These are phyloP conservation scores for Aphelenchoides besseyi DNA, from an alignment of 1,140 invertebrate species.

Conservation along the genomic window DNA sequence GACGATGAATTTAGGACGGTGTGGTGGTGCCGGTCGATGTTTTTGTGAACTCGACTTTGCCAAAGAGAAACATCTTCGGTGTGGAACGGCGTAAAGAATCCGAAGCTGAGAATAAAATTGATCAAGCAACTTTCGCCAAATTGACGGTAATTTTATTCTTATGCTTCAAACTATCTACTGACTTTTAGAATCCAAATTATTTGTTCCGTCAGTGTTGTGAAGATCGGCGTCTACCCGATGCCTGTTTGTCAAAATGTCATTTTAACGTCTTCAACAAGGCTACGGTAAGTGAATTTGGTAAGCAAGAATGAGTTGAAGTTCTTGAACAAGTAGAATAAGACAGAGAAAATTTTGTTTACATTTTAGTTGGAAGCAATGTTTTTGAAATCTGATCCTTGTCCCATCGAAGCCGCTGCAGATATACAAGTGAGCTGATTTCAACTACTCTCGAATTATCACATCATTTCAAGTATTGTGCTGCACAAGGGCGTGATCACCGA, in stretches of 20 bases:
- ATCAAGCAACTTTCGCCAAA: constrained; percentile 33
- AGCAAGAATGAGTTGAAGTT: too few relatives aligned
- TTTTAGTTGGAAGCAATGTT: constrained; percentile 49
- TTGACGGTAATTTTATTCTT: constrained; percentile 32
- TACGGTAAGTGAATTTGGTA: constrained; percentile 37
- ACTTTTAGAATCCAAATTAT: constrained; percentile 44
- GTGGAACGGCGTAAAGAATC: constrained; percentile 40
- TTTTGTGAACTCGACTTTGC: constrained; percentile 34
- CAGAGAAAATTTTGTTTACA: not conserved
- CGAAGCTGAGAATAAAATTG: constrained; percentile 34
- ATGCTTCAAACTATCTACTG: not conserved
- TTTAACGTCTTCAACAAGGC: constrained; percentile 58
- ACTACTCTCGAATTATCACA: not conserved
- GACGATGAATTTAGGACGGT: constrained; percentile 36
- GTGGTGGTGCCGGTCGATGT: constrained; percentile 48
- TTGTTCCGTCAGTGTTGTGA: constrained; percentile 51
- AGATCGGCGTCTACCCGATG: constrained; percentile 56
- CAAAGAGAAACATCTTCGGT: constrained; percentile 44
- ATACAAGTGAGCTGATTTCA: constrained; percentile 9
- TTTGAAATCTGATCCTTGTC: constrained; percentile 50
- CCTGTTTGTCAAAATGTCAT: constrained; percentile 56
- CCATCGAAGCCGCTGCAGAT: constrained; percentile 45
- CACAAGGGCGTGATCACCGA: constrained; percentile 35
- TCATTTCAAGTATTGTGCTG: constrained; percentile 45
- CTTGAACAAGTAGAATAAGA: constrained; percentile 17